Evolutionary conservation across 1,140 invertebrate species (phyloP).

Genomic region (Temnothorax longispinosus): DNA sequence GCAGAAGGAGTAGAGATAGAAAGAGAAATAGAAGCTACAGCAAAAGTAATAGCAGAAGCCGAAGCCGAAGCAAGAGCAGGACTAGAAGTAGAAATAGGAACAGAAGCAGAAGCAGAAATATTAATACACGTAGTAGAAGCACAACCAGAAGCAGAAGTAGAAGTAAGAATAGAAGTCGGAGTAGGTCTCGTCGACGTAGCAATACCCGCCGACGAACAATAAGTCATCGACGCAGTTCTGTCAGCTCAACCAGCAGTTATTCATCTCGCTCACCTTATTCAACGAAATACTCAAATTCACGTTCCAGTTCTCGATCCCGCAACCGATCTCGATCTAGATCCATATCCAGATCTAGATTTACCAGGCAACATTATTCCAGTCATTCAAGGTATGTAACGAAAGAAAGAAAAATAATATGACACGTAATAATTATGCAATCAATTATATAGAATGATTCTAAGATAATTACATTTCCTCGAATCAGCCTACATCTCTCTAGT

Average conservation of each 20-base stretch:
- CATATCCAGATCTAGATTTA: slow-evolving; percentile 2
- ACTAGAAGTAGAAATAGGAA: slow-evolving; percentile 71
- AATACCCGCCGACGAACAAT: slow-evolving; percentile 73
- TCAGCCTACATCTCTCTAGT: neutral
- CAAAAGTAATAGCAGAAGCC: slow-evolving; percentile 81
- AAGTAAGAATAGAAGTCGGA: slow-evolving; percentile 72
- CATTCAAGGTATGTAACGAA: slow-evolving; percentile 78
- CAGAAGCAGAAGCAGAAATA: slow-evolving; percentile 84
- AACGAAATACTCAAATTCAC: slow-evolving; percentile 75
- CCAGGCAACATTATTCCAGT: slow-evolving; percentile 73
- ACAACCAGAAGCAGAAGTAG: slow-evolving; percentile 82
- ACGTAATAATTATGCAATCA: neutral
- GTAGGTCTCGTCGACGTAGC: slow-evolving; percentile 68
- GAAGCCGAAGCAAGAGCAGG: slow-evolving; percentile 74
- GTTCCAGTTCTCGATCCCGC: slow-evolving; percentile 63
- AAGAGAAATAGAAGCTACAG: slow-evolving; percentile 76
- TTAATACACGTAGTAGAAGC: slow-evolving; percentile 76
- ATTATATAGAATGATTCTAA: neutral
- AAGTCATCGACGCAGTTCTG: slow-evolving; percentile 79
- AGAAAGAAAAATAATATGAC: neutral
- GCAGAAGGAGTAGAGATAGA: slow-evolving; percentile 82
- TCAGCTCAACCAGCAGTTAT: slow-evolving; percentile 81
- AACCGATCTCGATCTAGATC: too few relatives aligned
- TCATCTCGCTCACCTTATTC: slow-evolving; percentile 39
- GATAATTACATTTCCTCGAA: neutral